A percentile compares a stretch with the other conserved stretches of the same genome.
Evolutionary conservation across 2,888 invertebrate genomes (phyloP).

Genomic region (Hirtodrosophila confusa): DNA sequence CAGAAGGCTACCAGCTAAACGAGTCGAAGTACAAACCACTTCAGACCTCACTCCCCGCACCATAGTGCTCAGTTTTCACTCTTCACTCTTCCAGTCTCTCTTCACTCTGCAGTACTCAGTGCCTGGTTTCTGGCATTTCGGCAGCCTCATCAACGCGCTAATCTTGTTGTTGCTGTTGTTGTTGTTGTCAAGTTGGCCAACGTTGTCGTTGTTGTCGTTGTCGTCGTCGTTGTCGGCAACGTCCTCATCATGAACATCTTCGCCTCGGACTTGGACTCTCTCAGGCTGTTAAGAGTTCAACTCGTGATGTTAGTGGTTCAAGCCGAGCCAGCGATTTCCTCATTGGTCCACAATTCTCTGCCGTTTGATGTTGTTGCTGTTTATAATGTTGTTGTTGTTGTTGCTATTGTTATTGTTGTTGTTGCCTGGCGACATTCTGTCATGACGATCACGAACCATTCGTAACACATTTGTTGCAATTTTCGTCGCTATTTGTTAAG

Average conservation of each 20-base stretch:
- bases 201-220: slow-evolving; percentile 42
- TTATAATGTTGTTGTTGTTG: slow-evolving; percentile 27
- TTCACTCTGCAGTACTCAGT: slow-evolving; percentile 11
- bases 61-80: slow-evolving; percentile 8
- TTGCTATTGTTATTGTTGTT: slow-evolving; percentile 37
- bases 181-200: slow-evolving; percentile 44
- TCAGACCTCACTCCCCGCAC: slow-evolving; percentile 10
- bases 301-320: slow-evolving; percentile 81
- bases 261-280: slow-evolving; percentile 50
- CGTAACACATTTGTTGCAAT: slow-evolving; percentile 81
- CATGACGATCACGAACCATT: slow-evolving; percentile 80
- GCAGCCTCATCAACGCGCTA: slow-evolving; percentile 71
- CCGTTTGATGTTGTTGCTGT: slow-evolving; percentile 25
- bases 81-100: no score
- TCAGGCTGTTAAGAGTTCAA: slow-evolving; percentile 82
- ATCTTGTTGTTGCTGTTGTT: slow-evolving; percentile 54
- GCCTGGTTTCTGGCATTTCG: slow-evolving; percentile 53
- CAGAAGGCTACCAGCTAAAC: slow-evolving; percentile 47
- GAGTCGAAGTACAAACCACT: slow-evolving; percentile 37
- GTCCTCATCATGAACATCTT: slow-evolving; percentile 68
- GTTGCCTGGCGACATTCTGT: slow-evolving; percentile 75
- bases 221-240: slow-evolving; percentile 51
- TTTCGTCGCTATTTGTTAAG: slow-evolving; percentile 80
- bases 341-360: slow-evolving; percentile 68
- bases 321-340: slow-evolving; percentile 74